phyloP scores from a whole-genome alignment of 1,140 invertebrate genomes.

The Drosophila ohnishii region DNA sequence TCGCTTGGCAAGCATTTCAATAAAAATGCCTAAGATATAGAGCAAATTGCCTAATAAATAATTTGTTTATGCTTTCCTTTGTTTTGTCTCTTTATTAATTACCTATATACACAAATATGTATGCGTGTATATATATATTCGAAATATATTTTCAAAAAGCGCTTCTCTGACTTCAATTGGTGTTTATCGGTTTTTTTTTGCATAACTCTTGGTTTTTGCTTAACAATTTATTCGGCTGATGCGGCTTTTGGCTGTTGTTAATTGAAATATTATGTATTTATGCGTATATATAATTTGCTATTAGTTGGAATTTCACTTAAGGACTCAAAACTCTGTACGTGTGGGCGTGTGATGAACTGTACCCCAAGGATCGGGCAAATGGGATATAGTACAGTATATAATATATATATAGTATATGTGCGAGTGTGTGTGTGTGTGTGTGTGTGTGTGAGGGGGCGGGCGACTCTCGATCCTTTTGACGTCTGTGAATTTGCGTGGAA shows the following conservation, averaged over 20 bases:
- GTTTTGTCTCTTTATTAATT: slow-evolving; percentile 9
- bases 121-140: slow-evolving; percentile 6
- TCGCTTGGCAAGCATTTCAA: slow-evolving; percentile 70
- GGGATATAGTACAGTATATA: neutral
- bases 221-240: slow-evolving; percentile 30
- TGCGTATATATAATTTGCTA: slow-evolving; percentile 42
- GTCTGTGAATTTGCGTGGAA: slow-evolving; percentile 33
- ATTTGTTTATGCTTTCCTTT: slow-evolving; percentile 2
- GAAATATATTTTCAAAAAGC: slow-evolving; percentile 46
- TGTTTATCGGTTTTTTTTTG: slow-evolving; percentile 36
- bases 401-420: slow-evolving; percentile 19
- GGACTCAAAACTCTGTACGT: slow-evolving; percentile 14
- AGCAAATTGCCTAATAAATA: slow-evolving; percentile 62
- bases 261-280: slow-evolving; percentile 42
- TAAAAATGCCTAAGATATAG: slow-evolving; percentile 64
- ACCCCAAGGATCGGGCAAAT: slow-evolving; percentile 22
- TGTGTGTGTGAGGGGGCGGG: slow-evolving; percentile 83
- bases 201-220: slow-evolving; percentile 10
- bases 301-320: slow-evolving; percentile 62
- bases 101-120: slow-evolving; percentile 29
- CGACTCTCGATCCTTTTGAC: slow-evolving; percentile 12
- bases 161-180: slow-evolving; percentile 58
- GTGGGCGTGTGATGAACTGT: slow-evolving; percentile 13
- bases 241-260: slow-evolving; percentile 45
- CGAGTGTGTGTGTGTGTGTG: slow-evolving; percentile 17